Conservation (phyloP, 2,113 vertebrate genomes). For the Terrapene triunguis region DNA sequence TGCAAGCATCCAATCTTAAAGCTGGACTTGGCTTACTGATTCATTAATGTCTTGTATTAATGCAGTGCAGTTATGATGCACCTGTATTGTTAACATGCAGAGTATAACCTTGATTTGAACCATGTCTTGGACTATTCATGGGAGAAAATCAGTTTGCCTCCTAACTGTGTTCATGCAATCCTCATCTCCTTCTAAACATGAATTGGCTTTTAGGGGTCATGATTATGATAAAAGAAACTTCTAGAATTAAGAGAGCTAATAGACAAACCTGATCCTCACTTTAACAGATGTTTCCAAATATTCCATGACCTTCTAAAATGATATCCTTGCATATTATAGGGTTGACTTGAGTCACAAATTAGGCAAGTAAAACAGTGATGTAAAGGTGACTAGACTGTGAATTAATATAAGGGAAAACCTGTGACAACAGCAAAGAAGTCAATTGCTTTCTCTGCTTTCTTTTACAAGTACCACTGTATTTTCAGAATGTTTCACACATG, state of each 20-base stretch:
- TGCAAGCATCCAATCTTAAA: neutral
- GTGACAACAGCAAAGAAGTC: neutral
- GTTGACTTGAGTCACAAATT: neutral
- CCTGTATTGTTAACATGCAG: neutral
- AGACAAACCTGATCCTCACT: neutral
- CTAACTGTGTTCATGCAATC: neutral
- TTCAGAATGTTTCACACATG: neutral
- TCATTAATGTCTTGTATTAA: neutral
- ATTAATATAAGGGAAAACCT: neutral
- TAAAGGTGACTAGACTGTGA: neutral
- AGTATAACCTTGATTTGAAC: neutral
- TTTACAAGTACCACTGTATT: neutral
- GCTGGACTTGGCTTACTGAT: neutral
- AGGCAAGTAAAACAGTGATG: neutral
- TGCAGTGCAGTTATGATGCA: fast-evolving
- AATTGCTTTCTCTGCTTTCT: neutral
- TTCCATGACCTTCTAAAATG: neutral
- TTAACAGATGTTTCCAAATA: neutral
- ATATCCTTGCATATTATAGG: neutral
- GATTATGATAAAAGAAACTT: neutral
- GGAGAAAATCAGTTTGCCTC: neutral
- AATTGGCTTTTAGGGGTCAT: neutral
- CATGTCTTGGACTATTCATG: neutral
- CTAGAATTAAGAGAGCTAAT: neutral
- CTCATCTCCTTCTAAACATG: neutral